Conservation (phyloP, 2,797 vertebrate genomes). For the Manis javanica region DNA sequence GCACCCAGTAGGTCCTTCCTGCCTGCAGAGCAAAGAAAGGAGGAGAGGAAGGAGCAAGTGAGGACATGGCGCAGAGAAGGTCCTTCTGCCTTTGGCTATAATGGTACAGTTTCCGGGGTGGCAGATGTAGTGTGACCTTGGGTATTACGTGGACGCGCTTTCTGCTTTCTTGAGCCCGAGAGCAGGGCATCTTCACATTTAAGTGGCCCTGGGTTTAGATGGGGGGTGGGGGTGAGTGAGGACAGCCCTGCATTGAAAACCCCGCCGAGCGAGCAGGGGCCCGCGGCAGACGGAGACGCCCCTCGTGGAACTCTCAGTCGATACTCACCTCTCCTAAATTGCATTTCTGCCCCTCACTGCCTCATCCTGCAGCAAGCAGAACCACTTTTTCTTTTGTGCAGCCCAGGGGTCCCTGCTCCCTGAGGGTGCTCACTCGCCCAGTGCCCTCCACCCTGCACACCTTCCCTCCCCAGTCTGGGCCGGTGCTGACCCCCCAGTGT, state of each 20-base stretch:
- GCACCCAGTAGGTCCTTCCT: fast-evolving
- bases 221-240: background rate
- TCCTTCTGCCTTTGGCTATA: background rate
- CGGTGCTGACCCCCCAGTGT: fast-evolving
- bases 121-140: background rate
- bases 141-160: background rate
- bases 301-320: fast-evolving
- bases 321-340: fast-evolving
- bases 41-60: fast-evolving
- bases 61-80: fast-evolving
- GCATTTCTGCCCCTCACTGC: fast-evolving
- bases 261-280: background rate
- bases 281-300: background rate
- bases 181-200: fast-evolving
- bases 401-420: background rate
- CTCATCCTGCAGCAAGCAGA: fast-evolving
- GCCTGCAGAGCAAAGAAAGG: background rate
- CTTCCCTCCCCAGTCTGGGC: background rate
- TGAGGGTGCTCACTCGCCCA: fast-evolving
- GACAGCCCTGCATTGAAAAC: background rate
- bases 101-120: background rate
- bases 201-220: too few relatives aligned
- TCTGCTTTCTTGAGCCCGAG: background rate
- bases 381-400: background rate
- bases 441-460: background rate